Conservation (phyloP, 2,797 vertebrate species). For the Peromyscus nudipes region DNA sequence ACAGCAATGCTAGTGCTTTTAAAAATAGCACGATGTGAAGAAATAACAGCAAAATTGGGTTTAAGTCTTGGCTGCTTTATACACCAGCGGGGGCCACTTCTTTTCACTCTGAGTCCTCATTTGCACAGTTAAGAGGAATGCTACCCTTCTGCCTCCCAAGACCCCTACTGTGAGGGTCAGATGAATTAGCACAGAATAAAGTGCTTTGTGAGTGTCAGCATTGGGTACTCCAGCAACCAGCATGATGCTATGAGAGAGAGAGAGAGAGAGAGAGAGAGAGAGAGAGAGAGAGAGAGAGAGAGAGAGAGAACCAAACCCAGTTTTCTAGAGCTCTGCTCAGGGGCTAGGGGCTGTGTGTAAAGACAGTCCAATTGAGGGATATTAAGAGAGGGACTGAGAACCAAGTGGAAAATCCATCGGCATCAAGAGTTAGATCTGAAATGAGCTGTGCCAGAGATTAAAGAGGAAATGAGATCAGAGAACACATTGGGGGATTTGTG, state of each 20-base stretch:
- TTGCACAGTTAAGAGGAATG: slow-evolving; percentile 8
- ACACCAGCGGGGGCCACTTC: not conserved
- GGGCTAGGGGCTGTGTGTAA: not conserved
- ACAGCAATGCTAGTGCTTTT: slow-evolving; percentile 46
- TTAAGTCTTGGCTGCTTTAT: slow-evolving; percentile 5
- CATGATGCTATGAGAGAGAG: not conserved
- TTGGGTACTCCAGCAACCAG: not conserved
- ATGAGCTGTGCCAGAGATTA: not conserved
- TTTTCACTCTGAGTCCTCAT: slow-evolving; percentile 51
- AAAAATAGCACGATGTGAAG: slow-evolving; percentile 48
- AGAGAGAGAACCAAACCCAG: slow-evolving; percentile 1
- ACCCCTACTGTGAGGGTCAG: slow-evolving; percentile 29
- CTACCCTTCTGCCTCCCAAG: not conserved
- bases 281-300: too few relatives aligned
- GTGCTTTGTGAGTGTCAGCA: not conserved
- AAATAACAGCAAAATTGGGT: slow-evolving; percentile 57
- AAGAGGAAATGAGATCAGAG: slow-evolving; percentile 36
- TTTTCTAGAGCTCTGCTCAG: not conserved
- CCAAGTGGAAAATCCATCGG: slow-evolving; percentile 33
- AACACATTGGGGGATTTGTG: not conserved
- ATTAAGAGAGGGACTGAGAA: not conserved
- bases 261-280: not conserved
- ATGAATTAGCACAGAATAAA: slow-evolving; percentile 22
- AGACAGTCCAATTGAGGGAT: not conserved
- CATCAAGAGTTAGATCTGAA: slow-evolving; percentile 53